These are phyloP conservation scores for Hystrix brachyura DNA, from an alignment of 2,113 vertebrate genomes.

Conservation along the genomic window DNA sequence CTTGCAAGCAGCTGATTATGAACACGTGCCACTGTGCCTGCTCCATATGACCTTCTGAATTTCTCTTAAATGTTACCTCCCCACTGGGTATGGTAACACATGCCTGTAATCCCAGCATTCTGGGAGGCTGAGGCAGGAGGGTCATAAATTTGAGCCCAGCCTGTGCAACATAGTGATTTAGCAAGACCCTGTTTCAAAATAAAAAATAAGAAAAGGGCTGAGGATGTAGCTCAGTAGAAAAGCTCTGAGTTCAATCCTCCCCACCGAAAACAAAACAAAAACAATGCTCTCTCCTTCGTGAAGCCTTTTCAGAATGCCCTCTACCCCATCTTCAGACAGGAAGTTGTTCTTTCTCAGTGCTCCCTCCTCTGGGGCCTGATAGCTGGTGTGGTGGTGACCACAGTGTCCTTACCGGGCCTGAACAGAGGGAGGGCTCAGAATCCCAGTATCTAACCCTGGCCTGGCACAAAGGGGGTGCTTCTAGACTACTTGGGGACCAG, in stretches of 20 bases:
- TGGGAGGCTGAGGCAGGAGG: background rate
- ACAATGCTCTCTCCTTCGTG: background rate
- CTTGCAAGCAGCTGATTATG: background rate
- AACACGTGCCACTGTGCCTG: background rate
- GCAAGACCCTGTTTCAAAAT: background rate
- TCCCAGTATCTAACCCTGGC: conserved; percentile 17
- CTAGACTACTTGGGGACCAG: background rate
- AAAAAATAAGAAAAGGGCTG: background rate
- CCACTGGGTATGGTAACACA: background rate
- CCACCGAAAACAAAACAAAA: background rate
- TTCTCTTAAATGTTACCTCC: background rate
- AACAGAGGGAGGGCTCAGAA: background rate
- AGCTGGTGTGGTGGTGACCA: background rate
- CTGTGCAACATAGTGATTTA: background rate
- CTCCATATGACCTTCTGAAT: background rate
- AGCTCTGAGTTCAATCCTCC: background rate
- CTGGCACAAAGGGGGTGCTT: background rate
- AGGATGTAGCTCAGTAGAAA: background rate
- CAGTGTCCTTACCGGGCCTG: background rate
- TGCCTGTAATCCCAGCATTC: background rate
- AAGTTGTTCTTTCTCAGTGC: background rate
- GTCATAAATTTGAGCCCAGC: background rate
- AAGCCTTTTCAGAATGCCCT: background rate
- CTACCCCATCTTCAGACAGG: background rate
- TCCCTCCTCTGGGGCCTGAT: background rate